Conservation (phyloP, 1,140 invertebrate genomes). For the Drosophila nikananu region DNA sequence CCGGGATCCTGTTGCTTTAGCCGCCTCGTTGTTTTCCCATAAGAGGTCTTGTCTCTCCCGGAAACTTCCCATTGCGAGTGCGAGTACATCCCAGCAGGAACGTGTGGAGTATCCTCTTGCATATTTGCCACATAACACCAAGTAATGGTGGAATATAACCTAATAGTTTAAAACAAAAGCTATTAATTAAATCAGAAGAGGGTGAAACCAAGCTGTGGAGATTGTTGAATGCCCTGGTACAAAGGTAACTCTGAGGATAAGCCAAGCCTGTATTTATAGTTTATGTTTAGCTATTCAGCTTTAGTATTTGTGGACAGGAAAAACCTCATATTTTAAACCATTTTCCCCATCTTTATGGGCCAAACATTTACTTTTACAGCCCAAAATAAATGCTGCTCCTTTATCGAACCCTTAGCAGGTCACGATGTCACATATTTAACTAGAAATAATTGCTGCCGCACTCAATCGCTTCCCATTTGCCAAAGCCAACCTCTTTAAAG, state of each 20-base stretch:
- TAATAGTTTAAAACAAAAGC: slow-evolving; percentile 16
- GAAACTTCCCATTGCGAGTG: slow-evolving; percentile 49
- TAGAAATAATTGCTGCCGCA: slow-evolving; percentile 20
- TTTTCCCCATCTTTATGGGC: slow-evolving; percentile 2
- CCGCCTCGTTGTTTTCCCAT: slow-evolving; percentile 32
- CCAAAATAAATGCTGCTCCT: neutral
- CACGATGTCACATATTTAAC: slow-evolving; percentile 3
- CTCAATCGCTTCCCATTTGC: slow-evolving; percentile 17
- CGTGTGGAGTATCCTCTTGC: neutral
- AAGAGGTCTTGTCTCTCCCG: slow-evolving; percentile 29
- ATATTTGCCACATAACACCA: slow-evolving; percentile 1
- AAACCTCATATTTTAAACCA: slow-evolving; percentile 2
- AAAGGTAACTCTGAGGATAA: neutral
- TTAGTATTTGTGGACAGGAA: neutral
- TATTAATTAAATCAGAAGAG: slow-evolving; percentile 3
- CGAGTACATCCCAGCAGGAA: slow-evolving; percentile 10
- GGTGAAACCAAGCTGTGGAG: neutral
- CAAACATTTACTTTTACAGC: slow-evolving; percentile 1
- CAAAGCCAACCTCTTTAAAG: slow-evolving; percentile 37
- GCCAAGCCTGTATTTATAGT: neutral
- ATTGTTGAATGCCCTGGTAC: neutral
- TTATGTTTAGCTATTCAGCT: neutral
- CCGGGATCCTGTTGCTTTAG: slow-evolving; percentile 23
- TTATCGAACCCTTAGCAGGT: neutral
- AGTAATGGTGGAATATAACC: slow-evolving; percentile 3